phyloP scores from a whole-genome alignment of 2,113 vertebrate species.

The Bagarius yarrelli region DNA sequence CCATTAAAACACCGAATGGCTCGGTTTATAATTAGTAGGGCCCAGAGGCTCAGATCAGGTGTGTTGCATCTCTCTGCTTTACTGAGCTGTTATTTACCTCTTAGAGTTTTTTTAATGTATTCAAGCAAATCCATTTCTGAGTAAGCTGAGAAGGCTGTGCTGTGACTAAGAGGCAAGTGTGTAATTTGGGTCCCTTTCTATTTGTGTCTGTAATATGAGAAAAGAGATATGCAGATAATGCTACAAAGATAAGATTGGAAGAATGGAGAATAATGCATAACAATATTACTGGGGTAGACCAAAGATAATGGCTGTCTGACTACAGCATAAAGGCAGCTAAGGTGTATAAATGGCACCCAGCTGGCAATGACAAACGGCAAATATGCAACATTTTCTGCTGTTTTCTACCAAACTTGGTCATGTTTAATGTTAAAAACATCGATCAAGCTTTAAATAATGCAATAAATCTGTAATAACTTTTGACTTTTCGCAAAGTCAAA shows the following conservation, averaged over 20 bases:
- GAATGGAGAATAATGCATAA: slow-evolving; percentile 22
- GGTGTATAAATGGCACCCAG: neutral
- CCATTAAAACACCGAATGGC: slow-evolving; percentile 1
- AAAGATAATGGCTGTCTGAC: neutral
- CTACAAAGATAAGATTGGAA: slow-evolving; percentile 1
- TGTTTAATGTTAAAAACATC: neutral
- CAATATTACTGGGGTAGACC: neutral
- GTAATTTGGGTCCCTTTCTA: slow-evolving; percentile 29
- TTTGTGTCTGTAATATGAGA: slow-evolving; percentile 41
- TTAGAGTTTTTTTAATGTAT: neutral
- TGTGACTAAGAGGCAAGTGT: slow-evolving; percentile 7
- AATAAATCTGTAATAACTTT: neutral
- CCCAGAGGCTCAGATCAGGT: slow-evolving; percentile 4
- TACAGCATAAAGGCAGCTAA: neutral
- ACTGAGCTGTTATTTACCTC: slow-evolving; percentile 15
- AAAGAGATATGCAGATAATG: slow-evolving; percentile 2
- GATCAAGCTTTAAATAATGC: neutral
- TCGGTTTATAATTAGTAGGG: slow-evolving; percentile 19
- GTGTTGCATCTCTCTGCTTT: neutral
- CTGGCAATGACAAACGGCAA: neutral
- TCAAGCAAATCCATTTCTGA: slow-evolving; percentile 10
- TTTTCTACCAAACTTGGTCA: neutral
- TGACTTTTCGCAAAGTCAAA: slow-evolving; percentile 40
- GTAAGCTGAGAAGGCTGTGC: slow-evolving; percentile 14
- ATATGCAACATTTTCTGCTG: neutral